phyloP scores from a whole-genome alignment of 2,888 invertebrate genomes.

The Protophormia terraenovae region DNA sequence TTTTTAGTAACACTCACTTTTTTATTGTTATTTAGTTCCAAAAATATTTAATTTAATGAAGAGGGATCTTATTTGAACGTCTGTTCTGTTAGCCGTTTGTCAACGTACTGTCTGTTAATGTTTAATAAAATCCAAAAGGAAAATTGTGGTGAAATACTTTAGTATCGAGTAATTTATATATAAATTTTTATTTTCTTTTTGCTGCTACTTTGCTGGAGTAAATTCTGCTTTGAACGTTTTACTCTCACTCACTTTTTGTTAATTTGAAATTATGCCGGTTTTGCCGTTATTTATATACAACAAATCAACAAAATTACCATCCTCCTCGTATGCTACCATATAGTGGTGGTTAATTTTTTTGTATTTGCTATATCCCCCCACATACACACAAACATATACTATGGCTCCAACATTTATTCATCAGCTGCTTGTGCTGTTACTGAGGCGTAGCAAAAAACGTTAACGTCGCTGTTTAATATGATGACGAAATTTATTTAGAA shows the following conservation, averaged over 20 bases:
- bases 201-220: slow-evolving; percentile 47
- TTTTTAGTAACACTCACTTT: slow-evolving; percentile 55
- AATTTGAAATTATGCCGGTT: slow-evolving; percentile 53
- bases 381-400: background rate
- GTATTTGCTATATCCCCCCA: background rate
- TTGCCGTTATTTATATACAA: slow-evolving; percentile 62
- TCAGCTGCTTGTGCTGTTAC: slow-evolving; percentile 4
- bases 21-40: slow-evolving; percentile 7
- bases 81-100: slow-evolving; percentile 56
- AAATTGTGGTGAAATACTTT: slow-evolving; percentile 55
- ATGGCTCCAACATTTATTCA: background rate
- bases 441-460: background rate
- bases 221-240: slow-evolving; percentile 27
- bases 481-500: slow-evolving; percentile 64
- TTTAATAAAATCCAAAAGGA: slow-evolving; percentile 40
- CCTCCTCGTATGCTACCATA: background rate
- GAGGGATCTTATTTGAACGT: slow-evolving; percentile 32
- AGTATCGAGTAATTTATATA: background rate
- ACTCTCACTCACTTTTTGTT: slow-evolving; percentile 17
- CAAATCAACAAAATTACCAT: background rate
- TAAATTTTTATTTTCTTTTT: slow-evolving; percentile 2
- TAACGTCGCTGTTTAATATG: background rate
- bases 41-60: background rate
- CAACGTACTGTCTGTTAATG: slow-evolving; percentile 49
- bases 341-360: background rate